Percentiles rank a stretch among this genome's conserved stretches.
Conservation (phyloP, 35 echinoderm and acorn worm genomes). For the Eucidaris tribuloides region DNA sequence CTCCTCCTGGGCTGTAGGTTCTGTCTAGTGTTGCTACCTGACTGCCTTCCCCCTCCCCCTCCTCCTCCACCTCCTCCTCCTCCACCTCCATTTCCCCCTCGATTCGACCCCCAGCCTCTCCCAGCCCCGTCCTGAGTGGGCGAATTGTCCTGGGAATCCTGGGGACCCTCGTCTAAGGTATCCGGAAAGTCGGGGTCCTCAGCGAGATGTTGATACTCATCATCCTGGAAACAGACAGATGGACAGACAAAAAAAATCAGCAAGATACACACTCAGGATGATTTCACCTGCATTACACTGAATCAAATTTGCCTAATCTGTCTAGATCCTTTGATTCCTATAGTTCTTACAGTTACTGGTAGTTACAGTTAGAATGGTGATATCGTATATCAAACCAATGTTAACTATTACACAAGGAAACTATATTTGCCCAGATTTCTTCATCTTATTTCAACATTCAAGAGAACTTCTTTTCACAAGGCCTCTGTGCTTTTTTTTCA, state of each 20-base stretch:
- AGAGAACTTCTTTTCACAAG: no score
- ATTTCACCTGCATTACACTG: no score
- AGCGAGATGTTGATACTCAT: conserved; percentile 78
- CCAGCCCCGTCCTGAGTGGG: not conserved
- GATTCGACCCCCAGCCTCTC: no score
- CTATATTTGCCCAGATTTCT: no score
- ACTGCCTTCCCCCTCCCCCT: not conserved
- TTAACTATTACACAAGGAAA: no score
- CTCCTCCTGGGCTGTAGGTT: conserved; percentile 13
- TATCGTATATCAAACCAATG: no score
- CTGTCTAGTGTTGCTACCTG: not conserved
- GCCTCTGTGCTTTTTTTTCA: no score
- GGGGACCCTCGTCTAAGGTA: not conserved
- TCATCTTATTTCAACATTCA: no score
- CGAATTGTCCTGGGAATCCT: conserved; percentile 25
- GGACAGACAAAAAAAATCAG: not conserved
- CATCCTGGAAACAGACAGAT: conserved; percentile 42
- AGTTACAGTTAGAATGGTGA: no score
- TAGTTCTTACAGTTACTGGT: no score
- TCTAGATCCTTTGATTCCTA: no score
- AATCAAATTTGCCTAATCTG: no score
- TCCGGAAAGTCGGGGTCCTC: conserved; percentile 33
- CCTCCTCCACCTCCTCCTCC: not conserved
- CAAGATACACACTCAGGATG: not conserved
- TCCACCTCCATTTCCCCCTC: not conserved